Base-by-base conservation (phyloP, 2,888 invertebrate species). In the Pseudoips prasinana region DNA sequence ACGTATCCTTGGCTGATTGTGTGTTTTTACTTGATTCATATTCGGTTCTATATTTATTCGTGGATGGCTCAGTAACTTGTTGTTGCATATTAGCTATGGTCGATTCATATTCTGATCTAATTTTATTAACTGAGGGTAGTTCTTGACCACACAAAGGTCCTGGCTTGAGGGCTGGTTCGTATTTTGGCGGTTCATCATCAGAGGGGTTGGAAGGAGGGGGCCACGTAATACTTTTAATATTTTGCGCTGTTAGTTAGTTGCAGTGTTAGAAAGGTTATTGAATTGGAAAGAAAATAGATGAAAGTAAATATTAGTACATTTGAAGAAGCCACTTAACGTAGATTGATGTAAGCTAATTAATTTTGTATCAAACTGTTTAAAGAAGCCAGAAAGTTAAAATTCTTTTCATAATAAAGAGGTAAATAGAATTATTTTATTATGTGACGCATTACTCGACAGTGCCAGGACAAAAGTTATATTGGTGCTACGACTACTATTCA, bases 201-300 rank as follows among this genome's bases (percentile, higher is more conserved):
- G 79, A 72, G 35, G 79, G 79, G 62, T 82, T 85, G 47, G 44
- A 24, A 33, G 79, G 82, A 55, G 86, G 86, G 73, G 89, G 89
- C 89, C 89, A 89, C 70, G 88, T 86, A 64, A 89, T 73, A 68
- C 84, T 89, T 82, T 87, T 89, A 39, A 86, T 73, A 70, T 73
- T 86, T 78, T 85, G 82, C 59, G 70, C 89, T 89, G 63, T 83
- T 82, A 80, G 71, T 46, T 8, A 29, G n/a, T 55, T 55, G 48
- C 58, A 50, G 39, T 57, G 57, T 64, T 68, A 54, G 58, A 57
- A 61, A 59, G 56, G 64, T 64, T 61, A 56, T 37, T 58, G 69
- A 69, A 58, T n/a, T n/a, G 53, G 69, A 67, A 62, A 64, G 70
- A 66, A 77, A 80, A 77, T 68, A 71, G 57, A 82, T 78, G 78